Base-by-base conservation (phyloP, 2,888 invertebrate species). In the Drosophila colorata region DNA sequence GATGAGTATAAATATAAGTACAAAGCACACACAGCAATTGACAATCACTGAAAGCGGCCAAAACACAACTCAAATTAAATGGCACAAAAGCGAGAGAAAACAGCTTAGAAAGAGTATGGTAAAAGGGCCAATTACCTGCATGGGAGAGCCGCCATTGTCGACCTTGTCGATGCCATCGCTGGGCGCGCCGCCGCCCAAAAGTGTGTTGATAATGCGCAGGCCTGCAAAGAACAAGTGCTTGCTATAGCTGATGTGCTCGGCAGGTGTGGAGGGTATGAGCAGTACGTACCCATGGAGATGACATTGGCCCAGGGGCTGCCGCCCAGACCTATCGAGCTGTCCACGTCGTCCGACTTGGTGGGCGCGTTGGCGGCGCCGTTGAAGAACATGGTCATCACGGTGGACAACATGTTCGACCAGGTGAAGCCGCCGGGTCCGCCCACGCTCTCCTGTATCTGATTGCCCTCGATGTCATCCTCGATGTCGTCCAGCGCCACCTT, bases 81-180 rank as follows among this genome's bases (percentile, higher is more conserved):
- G 84, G 80, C 87, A 80, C 88, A 82, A 86, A 79, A 86, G 88
- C 87, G 57, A 60, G 44, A 64, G 37, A 58, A 55, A 55, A 59
- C 33, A 41, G 31, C n/a, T 44, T 41, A 48, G 2, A 28, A 9
- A 3, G 9, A 8, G 6, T 4, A 13, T 4, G 33, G 33, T 13
- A 25, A 11, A 23, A 59, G 1, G 28, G 38, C 0, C 9, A 38
- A 65, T 78, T 94, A 97, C 97, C 96, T 97, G 97, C 96, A 97
- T 96, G 67, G 97, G 97, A 16, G 96, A 95, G 73, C 95, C 95
- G 89, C 96, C 96, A 91, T 97, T 96, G 93, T 97, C 97, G 63
- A 97, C 96, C 93, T 97, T 97, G 92, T 98, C 97, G 92, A 97
- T 97, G 63, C 96, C 96, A 90, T 97, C 97, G 85, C 94, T 95